A percentile compares a stretch with the other conserved stretches of the same genome.
Conservation (phyloP, 1,140 invertebrate genomes). For the Brachystomella parvula region DNA sequence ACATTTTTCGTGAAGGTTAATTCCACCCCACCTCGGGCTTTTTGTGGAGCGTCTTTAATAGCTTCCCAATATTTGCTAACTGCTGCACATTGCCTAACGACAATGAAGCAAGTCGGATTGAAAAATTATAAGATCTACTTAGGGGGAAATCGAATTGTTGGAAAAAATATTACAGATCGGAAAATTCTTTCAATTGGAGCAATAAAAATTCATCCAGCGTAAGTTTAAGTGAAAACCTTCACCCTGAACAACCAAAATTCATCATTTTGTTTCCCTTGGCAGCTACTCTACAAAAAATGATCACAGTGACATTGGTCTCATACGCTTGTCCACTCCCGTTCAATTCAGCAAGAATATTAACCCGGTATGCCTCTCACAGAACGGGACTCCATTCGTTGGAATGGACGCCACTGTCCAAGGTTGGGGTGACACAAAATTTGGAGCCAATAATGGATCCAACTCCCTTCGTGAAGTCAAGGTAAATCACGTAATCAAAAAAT, state of each 20-base stretch:
- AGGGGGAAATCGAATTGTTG: slow-evolving; percentile 8
- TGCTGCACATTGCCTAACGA: slow-evolving; percentile 29
- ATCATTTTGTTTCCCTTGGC: not conserved
- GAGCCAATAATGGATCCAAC: slow-evolving; percentile 65
- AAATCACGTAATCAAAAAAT: not conserved
- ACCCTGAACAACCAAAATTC: too few species aligned
- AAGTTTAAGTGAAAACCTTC: not conserved
- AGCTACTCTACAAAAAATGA: not conserved
- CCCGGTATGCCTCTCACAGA: slow-evolving; percentile 65
- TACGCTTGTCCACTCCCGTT: slow-evolving; percentile 66
- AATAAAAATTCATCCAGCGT: slow-evolving; percentile 10
- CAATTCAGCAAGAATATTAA: slow-evolving; percentile 66
- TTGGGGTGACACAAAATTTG: slow-evolving; percentile 74
- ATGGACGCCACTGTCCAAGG: slow-evolving; percentile 64
- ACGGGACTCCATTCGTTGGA: slow-evolving; percentile 59
- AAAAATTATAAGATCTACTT: not conserved
- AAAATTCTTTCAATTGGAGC: not conserved
- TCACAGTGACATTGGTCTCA: slow-evolving; percentile 76
- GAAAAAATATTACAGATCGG: slow-evolving; percentile 5
- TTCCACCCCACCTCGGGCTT: not conserved
- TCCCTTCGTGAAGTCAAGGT: slow-evolving; percentile 66
- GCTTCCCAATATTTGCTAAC: slow-evolving; percentile 20
- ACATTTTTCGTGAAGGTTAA: slow-evolving; percentile 3
- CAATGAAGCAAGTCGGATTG: slow-evolving; percentile 39
- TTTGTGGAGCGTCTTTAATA: slow-evolving; percentile 11